Conservation (phyloP, 1,140 invertebrate genomes). For the Pseudomyrmex sp. region DNA sequence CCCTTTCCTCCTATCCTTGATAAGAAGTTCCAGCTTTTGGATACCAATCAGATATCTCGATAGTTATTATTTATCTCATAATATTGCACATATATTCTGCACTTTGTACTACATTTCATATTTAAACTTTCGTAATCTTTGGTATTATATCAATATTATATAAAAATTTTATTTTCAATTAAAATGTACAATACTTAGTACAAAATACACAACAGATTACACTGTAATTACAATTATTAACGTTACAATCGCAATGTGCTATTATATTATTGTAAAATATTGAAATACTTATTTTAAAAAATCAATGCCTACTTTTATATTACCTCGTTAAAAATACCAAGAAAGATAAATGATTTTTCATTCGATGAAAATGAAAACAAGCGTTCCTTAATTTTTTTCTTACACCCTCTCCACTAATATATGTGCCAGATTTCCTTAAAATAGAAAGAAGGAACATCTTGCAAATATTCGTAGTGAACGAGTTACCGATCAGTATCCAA, state of each 20-base stretch:
- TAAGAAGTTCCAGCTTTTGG: slow-evolving; percentile 17
- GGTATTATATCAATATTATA: not conserved
- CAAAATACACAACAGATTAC: not conserved
- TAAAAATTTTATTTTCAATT: slow-evolving; percentile 11
- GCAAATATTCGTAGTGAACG: not conserved
- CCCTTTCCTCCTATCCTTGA: slow-evolving; percentile 5
- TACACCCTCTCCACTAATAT: not conserved
- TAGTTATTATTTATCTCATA: not conserved
- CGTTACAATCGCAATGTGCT: not conserved
- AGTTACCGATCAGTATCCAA: slow-evolving; percentile 21
- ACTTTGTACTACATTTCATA: slow-evolving; percentile 13
- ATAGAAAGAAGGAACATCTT: not conserved
- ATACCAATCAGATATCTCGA: slow-evolving; percentile 5
- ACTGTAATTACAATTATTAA: not conserved
- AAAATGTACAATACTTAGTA: not conserved
- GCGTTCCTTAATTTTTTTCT: not conserved
- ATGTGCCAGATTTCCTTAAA: not conserved
- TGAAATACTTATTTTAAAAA: not conserved
- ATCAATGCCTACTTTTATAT: not conserved
- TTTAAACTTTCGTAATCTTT: slow-evolving; percentile 16
- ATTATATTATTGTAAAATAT: slow-evolving; percentile 4
- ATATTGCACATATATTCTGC: not conserved
- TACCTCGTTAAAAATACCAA: too few species aligned
- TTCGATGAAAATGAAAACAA: not conserved
- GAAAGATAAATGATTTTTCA: not conserved